Conservation (phyloP, 2,888 invertebrate species). For the Hololepta plana region DNA sequence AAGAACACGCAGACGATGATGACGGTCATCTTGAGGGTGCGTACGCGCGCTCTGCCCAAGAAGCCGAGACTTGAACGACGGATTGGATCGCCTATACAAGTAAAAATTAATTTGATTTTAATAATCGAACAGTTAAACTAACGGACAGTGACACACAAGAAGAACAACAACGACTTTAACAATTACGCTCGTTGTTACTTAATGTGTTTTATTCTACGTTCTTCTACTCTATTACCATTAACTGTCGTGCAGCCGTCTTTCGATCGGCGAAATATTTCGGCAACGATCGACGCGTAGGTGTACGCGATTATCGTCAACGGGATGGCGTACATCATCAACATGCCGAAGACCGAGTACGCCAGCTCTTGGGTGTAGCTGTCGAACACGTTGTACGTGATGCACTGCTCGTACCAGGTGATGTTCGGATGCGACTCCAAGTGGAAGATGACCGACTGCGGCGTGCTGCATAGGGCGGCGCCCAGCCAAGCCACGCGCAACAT, state of each 20-base stretch:
- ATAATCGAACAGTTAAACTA: too few relatives aligned
- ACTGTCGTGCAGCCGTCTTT: not conserved
- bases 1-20: slow-evolving; percentile 86
- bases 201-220: too few relatives aligned
- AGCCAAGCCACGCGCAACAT: slow-evolving; percentile 71
- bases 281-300: slow-evolving; percentile 74
- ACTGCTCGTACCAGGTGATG: slow-evolving; percentile 73
- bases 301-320: slow-evolving; percentile 73
- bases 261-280: slow-evolving; percentile 54
- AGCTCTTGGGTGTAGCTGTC: slow-evolving; percentile 53
- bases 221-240: not conserved
- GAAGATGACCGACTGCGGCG: slow-evolving; percentile 76
- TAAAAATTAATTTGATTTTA: too few relatives aligned
- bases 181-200: too few relatives aligned
- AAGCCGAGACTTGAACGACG: slow-evolving; percentile 69
- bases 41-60: slow-evolving; percentile 59
- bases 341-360: slow-evolving; percentile 64
- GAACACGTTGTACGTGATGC: slow-evolving; percentile 73
- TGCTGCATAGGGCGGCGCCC: slow-evolving; percentile 59
- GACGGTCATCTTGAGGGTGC: slow-evolving; percentile 88
- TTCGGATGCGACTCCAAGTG: slow-evolving; percentile 73
- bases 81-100: slow-evolving; percentile 46
- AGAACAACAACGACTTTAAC: too few relatives aligned
- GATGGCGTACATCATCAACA: slow-evolving; percentile 73
- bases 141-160: too few relatives aligned